Percentiles rank a stretch among this genome's conserved stretches.
Conservation (phyloP, 2,113 vertebrate genomes). For the Pholis gunnellus region DNA sequence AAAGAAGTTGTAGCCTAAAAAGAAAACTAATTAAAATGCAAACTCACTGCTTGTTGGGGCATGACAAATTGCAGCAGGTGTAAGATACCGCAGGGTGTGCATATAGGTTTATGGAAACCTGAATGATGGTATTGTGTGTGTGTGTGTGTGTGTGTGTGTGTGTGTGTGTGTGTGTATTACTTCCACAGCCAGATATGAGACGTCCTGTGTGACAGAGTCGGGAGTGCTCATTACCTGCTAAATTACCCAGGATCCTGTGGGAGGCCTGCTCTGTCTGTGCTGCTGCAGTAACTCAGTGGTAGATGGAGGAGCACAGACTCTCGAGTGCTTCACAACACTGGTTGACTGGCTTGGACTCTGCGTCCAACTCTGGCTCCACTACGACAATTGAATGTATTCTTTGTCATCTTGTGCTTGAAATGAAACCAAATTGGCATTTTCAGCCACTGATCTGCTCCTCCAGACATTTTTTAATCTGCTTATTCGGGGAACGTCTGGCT, state of each 20-base stretch:
- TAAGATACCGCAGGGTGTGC: constrained; percentile 24
- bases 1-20: background rate
- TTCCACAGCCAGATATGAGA: constrained; percentile 24
- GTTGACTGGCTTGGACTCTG: constrained; percentile 12
- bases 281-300: constrained; percentile 2
- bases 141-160: background rate
- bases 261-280: constrained; percentile 34
- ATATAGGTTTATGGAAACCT: constrained; percentile 19
- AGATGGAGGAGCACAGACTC: constrained; percentile 12
- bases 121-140: constrained; percentile 1
- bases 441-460: background rate
- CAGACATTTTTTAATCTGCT: background rate
- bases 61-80: constrained; percentile 19
- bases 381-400: background rate
- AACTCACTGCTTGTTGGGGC: constrained; percentile 8
- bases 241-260: constrained; percentile 62
- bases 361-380: background rate
- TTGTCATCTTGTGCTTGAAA: background rate
- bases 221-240: constrained; percentile 61
- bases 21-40: constrained; percentile 20
- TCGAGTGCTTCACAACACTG: background rate
- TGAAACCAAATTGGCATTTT: constrained; percentile 7
- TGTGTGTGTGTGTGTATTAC: background rate
- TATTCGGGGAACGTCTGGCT: background rate
- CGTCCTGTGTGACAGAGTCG: constrained; percentile 19